Conservation (phyloP, 2,797 vertebrate genomes). For the Cynodonichthys magdalenae region DNA sequence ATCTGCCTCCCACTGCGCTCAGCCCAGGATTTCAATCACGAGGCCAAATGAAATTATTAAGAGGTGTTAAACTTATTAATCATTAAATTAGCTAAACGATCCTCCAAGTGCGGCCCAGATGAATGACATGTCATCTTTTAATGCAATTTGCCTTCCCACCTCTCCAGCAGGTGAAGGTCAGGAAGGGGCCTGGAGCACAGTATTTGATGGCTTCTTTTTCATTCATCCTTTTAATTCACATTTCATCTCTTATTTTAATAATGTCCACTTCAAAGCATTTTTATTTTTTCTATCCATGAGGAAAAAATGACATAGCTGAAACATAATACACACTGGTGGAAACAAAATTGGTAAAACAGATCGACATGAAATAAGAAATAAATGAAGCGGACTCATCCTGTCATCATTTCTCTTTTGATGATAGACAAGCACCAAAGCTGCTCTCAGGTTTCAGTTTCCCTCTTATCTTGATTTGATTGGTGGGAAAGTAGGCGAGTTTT, state of each 20-base stretch:
- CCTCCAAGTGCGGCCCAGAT: slow-evolving; percentile 92
- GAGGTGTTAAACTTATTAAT: slow-evolving; percentile 99
- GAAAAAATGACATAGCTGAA: not conserved
- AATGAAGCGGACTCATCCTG: slow-evolving; percentile 33
- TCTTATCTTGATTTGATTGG: slow-evolving; percentile 63
- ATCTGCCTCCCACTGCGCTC: slow-evolving; percentile 90
- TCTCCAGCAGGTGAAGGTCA: slow-evolving; percentile 93
- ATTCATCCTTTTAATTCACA: slow-evolving; percentile 11
- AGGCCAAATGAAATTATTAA: slow-evolving; percentile 98
- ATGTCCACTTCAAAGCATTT: slow-evolving; percentile 10
- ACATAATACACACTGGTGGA: not conserved
- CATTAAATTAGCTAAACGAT: slow-evolving; percentile 99
- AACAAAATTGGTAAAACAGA: slow-evolving; percentile 4
- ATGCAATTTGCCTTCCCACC: slow-evolving; percentile 93
- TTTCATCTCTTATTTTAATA: slow-evolving; percentile 25
- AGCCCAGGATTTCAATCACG: slow-evolving; percentile 93
- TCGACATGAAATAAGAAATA: slow-evolving; percentile 6
- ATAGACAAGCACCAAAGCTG: slow-evolving; percentile 10
- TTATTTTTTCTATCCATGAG: not conserved
- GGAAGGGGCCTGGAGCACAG: slow-evolving; percentile 84
- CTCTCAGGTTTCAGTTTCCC: slow-evolving; percentile 56
- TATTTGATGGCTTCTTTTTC: slow-evolving; percentile 74
- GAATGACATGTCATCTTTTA: slow-evolving; percentile 95
- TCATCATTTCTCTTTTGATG: slow-evolving; percentile 49
- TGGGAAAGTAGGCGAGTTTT: slow-evolving; percentile 59